Base-by-base conservation (phyloP, 2,888 invertebrate species). In the Amiota minor region DNA sequence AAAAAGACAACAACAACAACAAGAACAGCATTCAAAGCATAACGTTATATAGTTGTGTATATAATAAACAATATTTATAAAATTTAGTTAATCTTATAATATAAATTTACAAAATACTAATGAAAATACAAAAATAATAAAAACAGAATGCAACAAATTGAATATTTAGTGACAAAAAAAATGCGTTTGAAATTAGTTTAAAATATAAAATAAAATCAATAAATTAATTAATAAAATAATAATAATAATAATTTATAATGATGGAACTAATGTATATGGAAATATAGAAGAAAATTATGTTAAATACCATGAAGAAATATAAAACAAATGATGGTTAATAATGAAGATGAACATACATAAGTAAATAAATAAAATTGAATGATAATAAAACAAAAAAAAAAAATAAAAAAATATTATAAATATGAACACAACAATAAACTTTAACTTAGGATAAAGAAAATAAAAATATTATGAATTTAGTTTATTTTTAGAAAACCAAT, bases 11-110 rank as follows among this genome's bases (percentile, higher is more conserved):
- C 2, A 53, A 72, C 49, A 35, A 20, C 56, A 59, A 67, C 53
- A 65, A 47, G 46, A 45, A n/a, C 77, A 82, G 78, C 77, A 84
- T 80, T 81, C 79, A 79, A 78, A 78, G 79, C 86, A 84, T 83
- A 83, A 85, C 83, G 78, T 78, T 85, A 80, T 79, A 84, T 85
- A 85, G 86, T 85, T 83, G 84, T 85, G 86, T 83, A 83, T 81
- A 83, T 85, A 85, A 81, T 47, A 12, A 55, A 76, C 81, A 85
- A 81, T 80, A 80, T 79, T 77, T 79, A 83, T 77, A 77, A 75
- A 75, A 64, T 76, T 72, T 74, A 70, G 73, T 61, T 56, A 35
- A 73, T 55, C 64, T 53, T 74, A 12, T 76, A 69, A 73, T 73
- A 75, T 72, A 80, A 73, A 79, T 74, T 81, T 11, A 62, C 12